Conservation (phyloP, 64 coral and sea anemone species). For the Astreopora myriophthalma region DNA sequence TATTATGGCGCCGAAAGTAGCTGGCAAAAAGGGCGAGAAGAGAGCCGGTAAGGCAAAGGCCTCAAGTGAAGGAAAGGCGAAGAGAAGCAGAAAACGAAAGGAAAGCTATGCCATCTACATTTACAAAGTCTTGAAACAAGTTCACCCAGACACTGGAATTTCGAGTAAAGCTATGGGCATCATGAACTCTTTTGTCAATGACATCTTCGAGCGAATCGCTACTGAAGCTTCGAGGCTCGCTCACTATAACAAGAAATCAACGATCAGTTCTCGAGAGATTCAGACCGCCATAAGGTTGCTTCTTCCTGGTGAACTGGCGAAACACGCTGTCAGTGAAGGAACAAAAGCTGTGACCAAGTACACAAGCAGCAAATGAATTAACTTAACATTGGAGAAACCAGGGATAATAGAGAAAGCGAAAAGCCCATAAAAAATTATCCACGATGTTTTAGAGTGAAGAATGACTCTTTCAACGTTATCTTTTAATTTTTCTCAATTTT, state of each 20-base stretch:
- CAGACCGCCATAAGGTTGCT: constrained; percentile 40
- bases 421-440: neutral
- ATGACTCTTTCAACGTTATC: too few relatives aligned
- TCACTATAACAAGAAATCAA: constrained; percentile 39
- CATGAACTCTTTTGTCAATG: constrained; percentile 77
- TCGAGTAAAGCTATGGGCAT: constrained; percentile 66
- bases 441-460: too few relatives aligned
- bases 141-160: constrained; percentile 58
- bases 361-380: constrained; percentile 26
- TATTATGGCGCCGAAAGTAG: constrained; percentile 10
- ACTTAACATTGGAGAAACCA: neutral
- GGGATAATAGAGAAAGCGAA: too few relatives aligned
- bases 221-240: constrained; percentile 26
- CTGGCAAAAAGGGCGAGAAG: constrained; percentile 39
- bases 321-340: constrained; percentile 43
- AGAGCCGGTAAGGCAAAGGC: constrained; percentile 6
- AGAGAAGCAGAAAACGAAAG: constrained; percentile 25
- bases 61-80: neutral
- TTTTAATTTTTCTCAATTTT: neutral
- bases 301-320: constrained; percentile 8
- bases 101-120: constrained; percentile 66
- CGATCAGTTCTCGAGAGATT: constrained; percentile 25
- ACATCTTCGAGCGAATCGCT: constrained; percentile 77
- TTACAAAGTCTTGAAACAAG: constrained; percentile 55
- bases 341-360: constrained; percentile 42